phyloP scores from a whole-genome alignment of 2,888 invertebrate genomes.

The Clitarchus hookeri region DNA sequence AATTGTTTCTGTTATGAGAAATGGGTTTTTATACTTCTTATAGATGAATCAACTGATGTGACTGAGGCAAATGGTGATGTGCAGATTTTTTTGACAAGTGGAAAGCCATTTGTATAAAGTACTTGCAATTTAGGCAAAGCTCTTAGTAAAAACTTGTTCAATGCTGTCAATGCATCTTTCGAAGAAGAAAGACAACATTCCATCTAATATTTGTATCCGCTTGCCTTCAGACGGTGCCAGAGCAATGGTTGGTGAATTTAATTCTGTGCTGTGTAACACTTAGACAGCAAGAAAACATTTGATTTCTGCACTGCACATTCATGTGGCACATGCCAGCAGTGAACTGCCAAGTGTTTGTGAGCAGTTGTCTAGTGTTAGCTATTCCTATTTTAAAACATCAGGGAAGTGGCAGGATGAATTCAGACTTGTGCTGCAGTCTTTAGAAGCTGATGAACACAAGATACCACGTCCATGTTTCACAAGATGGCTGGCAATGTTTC shows the following conservation, averaged over 20 bases:
- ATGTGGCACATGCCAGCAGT: constrained; percentile 24
- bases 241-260: constrained; percentile 18
- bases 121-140: no score
- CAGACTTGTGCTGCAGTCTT: neutral
- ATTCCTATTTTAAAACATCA: neutral
- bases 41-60: constrained; percentile 22
- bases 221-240: constrained; percentile 23
- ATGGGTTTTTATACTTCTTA: neutral
- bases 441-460: neutral
- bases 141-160: no score
- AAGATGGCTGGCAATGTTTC: no score
- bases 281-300: neutral
- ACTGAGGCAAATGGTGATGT: constrained; percentile 17
- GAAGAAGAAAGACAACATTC: constrained; percentile 6
- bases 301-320: neutral
- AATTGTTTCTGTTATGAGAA: neutral
- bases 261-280: constrained; percentile 11
- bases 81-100: neutral
- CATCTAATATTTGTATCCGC: neutral
- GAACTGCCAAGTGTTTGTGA: constrained; percentile 12
- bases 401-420: constrained; percentile 19
- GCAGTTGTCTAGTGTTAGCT: neutral
- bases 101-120: no score
- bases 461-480: no score
- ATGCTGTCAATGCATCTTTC: constrained; percentile 15